These are phyloP conservation scores for Danaus chrysippus DNA, from an alignment of 2,888 invertebrate species.

Conservation along the genomic window DNA sequence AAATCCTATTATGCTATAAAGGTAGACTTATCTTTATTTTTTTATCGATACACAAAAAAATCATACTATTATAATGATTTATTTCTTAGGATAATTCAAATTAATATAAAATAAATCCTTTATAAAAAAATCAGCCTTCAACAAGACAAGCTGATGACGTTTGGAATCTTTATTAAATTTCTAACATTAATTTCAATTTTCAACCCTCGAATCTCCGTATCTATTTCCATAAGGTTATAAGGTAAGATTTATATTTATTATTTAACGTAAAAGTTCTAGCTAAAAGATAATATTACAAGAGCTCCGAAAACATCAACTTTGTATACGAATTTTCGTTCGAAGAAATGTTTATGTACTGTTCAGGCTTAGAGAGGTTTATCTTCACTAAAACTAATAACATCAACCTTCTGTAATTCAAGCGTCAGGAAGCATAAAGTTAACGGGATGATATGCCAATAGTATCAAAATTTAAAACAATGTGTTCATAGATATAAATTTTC, in stretches of 20 bases:
- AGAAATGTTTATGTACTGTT: not conserved
- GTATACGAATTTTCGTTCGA: not conserved
- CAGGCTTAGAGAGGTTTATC: not conserved
- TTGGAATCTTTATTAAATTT: too few relatives aligned
- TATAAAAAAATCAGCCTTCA: too few relatives aligned
- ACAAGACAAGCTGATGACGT: too few relatives aligned
- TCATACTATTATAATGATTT: too few relatives aligned
- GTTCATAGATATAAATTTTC: constrained; percentile 1
- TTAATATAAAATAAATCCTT: too few relatives aligned
- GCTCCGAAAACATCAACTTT: not conserved
- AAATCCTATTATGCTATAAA: too few relatives aligned
- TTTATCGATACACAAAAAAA: too few relatives aligned
- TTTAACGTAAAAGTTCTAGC: not conserved
- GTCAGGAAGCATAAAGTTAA: constrained; percentile 8
- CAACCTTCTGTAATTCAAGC: not conserved
- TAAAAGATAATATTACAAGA: not conserved
- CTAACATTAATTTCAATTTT: too few relatives aligned
- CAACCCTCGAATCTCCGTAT: not conserved
- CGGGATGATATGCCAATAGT: constrained; percentile 5
- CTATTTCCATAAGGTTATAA: not conserved
- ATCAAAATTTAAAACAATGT: constrained; percentile 9
- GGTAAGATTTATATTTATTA: not conserved
- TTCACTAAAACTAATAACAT: constrained; percentile 1
- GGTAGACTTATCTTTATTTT: too few relatives aligned
- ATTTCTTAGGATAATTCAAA: too few relatives aligned